Evolutionary conservation across 1,140 invertebrate species (phyloP).

Genomic region (Ostrea denselamellosa): DNA sequence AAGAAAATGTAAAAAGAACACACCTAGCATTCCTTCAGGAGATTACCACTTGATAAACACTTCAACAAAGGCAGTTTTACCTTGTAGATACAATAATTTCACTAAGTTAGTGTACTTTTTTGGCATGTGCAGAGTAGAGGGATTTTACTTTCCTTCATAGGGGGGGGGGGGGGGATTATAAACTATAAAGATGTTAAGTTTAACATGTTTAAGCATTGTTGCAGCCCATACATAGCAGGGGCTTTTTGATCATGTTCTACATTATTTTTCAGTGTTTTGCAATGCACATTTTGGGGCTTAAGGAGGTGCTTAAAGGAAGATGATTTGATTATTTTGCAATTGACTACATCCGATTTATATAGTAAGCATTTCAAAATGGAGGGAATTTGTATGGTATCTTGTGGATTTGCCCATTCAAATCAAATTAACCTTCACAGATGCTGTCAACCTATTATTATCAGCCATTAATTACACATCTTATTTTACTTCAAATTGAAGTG

Average conservation of each 20-base stretch:
- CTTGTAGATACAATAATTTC: neutral
- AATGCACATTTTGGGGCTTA: neutral
- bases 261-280: neutral
- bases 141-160: neutral
- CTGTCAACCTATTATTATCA: too few relatives aligned
- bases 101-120: neutral
- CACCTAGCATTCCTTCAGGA: constrained; percentile 21
- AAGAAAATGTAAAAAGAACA: neutral
- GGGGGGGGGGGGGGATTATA: too few relatives aligned
- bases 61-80: constrained; percentile 8
- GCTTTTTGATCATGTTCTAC: too few relatives aligned
- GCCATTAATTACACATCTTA: too few relatives aligned
- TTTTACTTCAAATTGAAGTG: too few relatives aligned
- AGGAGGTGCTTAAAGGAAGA: neutral
- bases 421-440: too few relatives aligned
- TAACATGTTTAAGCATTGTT: too few relatives aligned
- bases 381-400: too few relatives aligned
- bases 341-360: neutral
- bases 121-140: neutral
- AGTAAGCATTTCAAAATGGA: too few relatives aligned
- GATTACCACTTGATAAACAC: constrained; percentile 22
- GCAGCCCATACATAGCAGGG: too few relatives aligned
- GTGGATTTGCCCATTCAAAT: too few relatives aligned
- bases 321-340: neutral
- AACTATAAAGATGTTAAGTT: too few relatives aligned